Conservation (phyloP, 1,140 invertebrate genomes). For the Eumaeus atala region DNA sequence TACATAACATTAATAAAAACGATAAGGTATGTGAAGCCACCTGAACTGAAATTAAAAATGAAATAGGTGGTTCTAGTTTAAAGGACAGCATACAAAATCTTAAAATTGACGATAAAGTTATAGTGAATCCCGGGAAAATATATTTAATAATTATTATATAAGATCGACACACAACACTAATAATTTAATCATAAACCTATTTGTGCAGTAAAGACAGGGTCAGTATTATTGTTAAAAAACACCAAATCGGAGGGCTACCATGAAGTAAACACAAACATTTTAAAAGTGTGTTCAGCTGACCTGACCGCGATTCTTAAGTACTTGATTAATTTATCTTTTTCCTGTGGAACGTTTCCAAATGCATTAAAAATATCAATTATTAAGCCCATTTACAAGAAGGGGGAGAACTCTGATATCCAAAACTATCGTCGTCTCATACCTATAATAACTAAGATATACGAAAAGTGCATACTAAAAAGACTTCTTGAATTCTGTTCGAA, state of each 20-base stretch:
- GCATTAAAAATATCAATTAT: background rate
- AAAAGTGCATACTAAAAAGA: too few relatives aligned
- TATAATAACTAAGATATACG: background rate
- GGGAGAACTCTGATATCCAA: background rate
- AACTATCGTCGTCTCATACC: background rate
- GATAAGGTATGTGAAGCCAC: too few relatives aligned
- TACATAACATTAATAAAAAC: too few relatives aligned
- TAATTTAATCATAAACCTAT: background rate
- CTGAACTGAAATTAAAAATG: too few relatives aligned
- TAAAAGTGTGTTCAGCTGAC: background rate
- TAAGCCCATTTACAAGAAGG: background rate
- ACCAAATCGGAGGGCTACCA: background rate
- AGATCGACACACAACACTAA: background rate
- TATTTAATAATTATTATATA: too few relatives aligned
- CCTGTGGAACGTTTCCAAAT: background rate
- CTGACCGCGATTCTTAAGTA: background rate
- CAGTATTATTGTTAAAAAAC: background rate
- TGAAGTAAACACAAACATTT: background rate
- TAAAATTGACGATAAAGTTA: background rate
- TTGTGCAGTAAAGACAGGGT: too few relatives aligned
- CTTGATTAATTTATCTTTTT: background rate
- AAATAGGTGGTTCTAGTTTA: too few relatives aligned
- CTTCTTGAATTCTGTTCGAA: too few relatives aligned
- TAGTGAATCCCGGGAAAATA: too few relatives aligned
- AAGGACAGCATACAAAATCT: background rate